These are phyloP conservation scores for Auanema freiburgensis DNA, from an alignment of 2,888 invertebrate species.

Conservation along the genomic window DNA sequence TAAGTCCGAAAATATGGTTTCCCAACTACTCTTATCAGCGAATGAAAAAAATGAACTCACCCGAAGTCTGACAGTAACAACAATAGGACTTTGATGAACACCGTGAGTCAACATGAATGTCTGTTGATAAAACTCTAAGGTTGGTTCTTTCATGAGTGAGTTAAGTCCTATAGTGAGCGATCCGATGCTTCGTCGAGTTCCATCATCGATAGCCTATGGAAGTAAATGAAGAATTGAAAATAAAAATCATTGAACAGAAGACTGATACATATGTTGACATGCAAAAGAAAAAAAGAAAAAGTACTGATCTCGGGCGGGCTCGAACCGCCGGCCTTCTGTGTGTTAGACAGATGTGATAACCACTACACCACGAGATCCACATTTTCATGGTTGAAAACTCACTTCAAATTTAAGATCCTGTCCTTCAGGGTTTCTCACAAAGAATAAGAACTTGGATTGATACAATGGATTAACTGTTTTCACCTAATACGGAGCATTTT, in stretches of 20 bases:
- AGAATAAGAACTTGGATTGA: conserved; percentile 91
- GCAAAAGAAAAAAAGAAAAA: neutral
- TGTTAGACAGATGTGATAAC: conserved; percentile 50
- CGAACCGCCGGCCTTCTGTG: conserved; percentile 50
- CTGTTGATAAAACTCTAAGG: conserved; percentile 59
- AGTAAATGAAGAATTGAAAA: conserved; percentile 8
- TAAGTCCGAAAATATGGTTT: neutral
- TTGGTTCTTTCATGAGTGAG: conserved; percentile 56
- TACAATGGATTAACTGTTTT: conserved; percentile 87
- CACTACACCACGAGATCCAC: conserved; percentile 24
- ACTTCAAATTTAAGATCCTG: conserved; percentile 80
- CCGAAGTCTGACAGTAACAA: conserved; percentile 51
- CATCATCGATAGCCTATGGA: conserved; percentile 60
- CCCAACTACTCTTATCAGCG: neutral
- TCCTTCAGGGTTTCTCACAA: conserved; percentile 86
- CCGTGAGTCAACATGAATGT: conserved; percentile 58
- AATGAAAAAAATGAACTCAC: conserved; percentile 10
- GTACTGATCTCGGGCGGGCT: conserved; percentile 46
- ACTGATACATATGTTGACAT: no score
- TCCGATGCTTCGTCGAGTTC: conserved; percentile 54
- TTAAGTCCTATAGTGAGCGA: conserved; percentile 49
- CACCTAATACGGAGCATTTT: conserved; percentile 23
- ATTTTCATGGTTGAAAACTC: neutral
- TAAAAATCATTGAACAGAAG: no score
- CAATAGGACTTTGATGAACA: conserved; percentile 59